Base-by-base conservation (phyloP, 2,797 vertebrate species). In the Cossypha dichroa region DNA sequence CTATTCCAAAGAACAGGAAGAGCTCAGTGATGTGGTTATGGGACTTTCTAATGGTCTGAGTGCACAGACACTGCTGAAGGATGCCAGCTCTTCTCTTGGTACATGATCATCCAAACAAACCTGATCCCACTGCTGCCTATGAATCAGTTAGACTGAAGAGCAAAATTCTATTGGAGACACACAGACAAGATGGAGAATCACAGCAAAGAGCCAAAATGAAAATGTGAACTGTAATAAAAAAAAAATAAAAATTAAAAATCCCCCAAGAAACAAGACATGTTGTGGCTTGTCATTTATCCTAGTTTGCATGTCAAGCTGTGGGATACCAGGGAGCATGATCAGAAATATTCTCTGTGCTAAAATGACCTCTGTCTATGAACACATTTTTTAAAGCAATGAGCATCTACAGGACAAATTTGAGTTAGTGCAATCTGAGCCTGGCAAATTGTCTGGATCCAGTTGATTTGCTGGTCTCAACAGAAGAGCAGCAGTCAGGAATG, bases 221-320 rank as follows among this genome's bases (percentile, higher is more conserved):
- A 81, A 69, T 60, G 7, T 16, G 36, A 23, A 43, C 20, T 68
- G 13, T n/a, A 8, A 73, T 40, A 52, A 66, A 22, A 23, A 22
- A 64, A 51, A 10, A 16, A 9, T 26, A 26, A 49, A 28, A 31
- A 0, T 5, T 7, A 18, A 33, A 48, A 34, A 13, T 3, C 2
- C 11, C 5, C 6, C 40, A 63, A 15, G 52, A 83, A 77, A 81
- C 12, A 38, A 62, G n/a, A 79, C 9, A 18, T 59, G 6, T 19
- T 76, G 23, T 25, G 72, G 21, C 20, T 79, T 88, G 28, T 76
- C 23, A 54, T 73, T 90, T 85, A 49, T 79, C 36, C 6, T 28
- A 41, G 10, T 12, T 62, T 59, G 11, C 25, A 73, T 22, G 21
- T 23, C 38, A 63, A 73, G 66, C 67, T 54, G 54, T 78, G 54